Base-by-base conservation (phyloP, 2,888 invertebrate genomes). In the Clanis bilineata region DNA sequence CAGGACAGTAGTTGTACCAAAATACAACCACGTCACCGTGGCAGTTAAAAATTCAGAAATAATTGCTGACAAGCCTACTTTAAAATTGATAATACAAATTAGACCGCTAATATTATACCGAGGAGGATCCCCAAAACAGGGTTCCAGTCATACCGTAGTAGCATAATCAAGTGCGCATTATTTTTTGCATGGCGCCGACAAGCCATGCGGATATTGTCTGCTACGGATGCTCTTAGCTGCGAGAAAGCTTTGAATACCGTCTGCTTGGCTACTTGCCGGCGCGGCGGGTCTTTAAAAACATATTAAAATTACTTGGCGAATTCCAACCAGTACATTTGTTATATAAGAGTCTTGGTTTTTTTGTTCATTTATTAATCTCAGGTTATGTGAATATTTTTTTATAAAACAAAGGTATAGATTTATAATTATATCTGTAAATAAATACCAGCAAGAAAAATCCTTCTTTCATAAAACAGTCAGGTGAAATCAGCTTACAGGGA, bases 201-300 rank as follows among this genome's bases (percentile, higher is more conserved):
- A n/a, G 65, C 71, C 60, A 69, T 70, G 74, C 76, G 74, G 78
- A 77, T 79, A 82, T 83, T 81, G 77, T 80, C 74, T 71, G 65
- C 64, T 51, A 18, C 18, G 68, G 64, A 68, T 68, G 72, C 76
- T 76, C 69, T 80, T 73, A 75, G 71, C 69, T 68, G 28, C 56
- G 69, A 73, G 74, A 74, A 72, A 68, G 69, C 70, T 68, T 76
- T 73, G 73, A 79, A 77, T 73, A 68, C 68, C 68, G 62, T 66
- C 67, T 65, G 60, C 66, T 63, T 66, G 62, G 62, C 57, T 63
- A 51, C 57, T 65, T 44, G 57, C 44, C 56, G 55, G 62, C 65
- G 66, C 56, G 55, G 62, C 65, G 66, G 51, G 66, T 56, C 22
- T 56, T 56, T 38, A 38, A 56, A 56, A 25, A 51, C 15, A 28